Evolutionary conservation across 1,140 invertebrate genomes (phyloP), one percentile per base, ranked within the genome.

Genomic region (Aphidius ervi): DNA sequence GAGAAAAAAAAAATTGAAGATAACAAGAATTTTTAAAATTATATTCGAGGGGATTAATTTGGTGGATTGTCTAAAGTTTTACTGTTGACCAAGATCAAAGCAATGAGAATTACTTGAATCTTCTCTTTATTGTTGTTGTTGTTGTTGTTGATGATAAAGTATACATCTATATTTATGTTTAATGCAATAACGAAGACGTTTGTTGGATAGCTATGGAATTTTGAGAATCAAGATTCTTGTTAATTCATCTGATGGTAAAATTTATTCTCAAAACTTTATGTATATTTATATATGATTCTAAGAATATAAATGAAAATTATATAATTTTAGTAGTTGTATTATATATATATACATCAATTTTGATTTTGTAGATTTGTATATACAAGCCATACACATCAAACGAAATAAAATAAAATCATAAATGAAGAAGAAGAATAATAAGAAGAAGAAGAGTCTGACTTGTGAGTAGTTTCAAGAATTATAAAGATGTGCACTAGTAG

Each of bases 21-120:
- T 74, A 75, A 70, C 70, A 72, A 63, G 10, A n/a, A 10, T 69
- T 59, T 16, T n/a, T 2, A 41, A 10, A 10, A 54, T 16, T 42
- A 42, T 9, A 41, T 54, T 41, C 37, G 0, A 65, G 74, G 69
- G 1, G 4, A 31, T 31, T 31, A 31, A 31, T 31, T 31, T 31
- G 23, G 23, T 31, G 23, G 23, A 31, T 31, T 31, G 23, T 31
- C 75, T 70, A 75, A 74, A 78, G 65, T 78, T 78, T 69, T 64
- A 8, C 75, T 72, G 73, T 76, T 74, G 70, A 73, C 72, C 57
- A 67, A 78, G 74, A 78, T 78, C 75, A 78, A 77, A 77, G 74
- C 54, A 48, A 69, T 74, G 68, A 54, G 39, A 16, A 16, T 16
- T 16, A 54, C 52, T 40, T 6, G 40, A n/a, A 54, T 54, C 52